Conservation (phyloP, 2,797 vertebrate genomes). For the Sarcophilus harrisii region DNA sequence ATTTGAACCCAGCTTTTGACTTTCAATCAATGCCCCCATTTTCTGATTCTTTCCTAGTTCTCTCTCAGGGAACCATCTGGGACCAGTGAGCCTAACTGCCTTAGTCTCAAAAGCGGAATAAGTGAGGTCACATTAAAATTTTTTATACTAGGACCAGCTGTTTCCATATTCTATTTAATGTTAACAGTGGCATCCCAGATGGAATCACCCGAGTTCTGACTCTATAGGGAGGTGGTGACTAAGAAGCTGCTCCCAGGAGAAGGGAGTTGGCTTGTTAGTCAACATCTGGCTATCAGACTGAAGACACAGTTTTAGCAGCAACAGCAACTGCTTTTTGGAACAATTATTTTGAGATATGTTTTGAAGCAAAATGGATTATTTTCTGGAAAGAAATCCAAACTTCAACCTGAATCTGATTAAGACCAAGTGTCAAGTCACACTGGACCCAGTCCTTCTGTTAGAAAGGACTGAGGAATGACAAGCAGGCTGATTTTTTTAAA, state of each 20-base stretch:
- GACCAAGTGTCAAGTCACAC: background rate
- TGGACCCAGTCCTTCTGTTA: background rate
- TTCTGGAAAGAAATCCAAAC: background rate
- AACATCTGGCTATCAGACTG: background rate
- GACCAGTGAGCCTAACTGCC: background rate
- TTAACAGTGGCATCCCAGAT: background rate
- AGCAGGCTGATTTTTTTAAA: too few relatives aligned
- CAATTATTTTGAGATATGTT: background rate
- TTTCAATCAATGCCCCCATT: background rate
- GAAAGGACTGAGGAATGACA: background rate
- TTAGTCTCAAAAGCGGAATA: background rate
- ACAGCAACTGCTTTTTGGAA: background rate
- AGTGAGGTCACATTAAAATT: constrained; percentile 7
- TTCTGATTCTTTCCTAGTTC: background rate
- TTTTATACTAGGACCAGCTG: background rate
- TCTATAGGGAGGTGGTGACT: background rate
- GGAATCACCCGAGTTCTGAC: background rate
- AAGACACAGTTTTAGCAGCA: background rate
- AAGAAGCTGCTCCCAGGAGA: background rate
- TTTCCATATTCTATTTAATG: background rate
- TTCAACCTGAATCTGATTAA: constrained; percentile 22
- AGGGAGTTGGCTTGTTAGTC: background rate
- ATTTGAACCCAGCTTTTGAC: background rate
- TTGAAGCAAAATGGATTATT: background rate
- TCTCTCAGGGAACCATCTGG: background rate